phyloP scores from a whole-genome alignment of 2,113 vertebrate species.

The Sorex fumeus region DNA sequence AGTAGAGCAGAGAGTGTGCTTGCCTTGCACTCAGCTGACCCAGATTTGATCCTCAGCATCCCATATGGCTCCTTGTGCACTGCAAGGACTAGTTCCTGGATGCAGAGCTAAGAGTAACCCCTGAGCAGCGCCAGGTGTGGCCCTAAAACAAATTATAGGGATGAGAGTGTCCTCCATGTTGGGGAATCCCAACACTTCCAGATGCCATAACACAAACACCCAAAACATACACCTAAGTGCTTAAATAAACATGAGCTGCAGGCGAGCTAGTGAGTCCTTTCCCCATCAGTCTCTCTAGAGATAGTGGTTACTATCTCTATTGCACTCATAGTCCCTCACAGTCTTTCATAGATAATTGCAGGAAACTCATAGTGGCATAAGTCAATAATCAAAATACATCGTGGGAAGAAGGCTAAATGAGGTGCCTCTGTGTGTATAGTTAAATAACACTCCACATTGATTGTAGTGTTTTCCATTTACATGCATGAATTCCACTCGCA shows the following conservation, averaged over 20 bases:
- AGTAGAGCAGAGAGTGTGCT: too few relatives aligned
- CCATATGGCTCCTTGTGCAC: background rate
- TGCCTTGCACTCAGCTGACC: too few relatives aligned
- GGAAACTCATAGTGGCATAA: background rate
- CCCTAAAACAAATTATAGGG: too few relatives aligned
- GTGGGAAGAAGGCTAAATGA: slow-evolving; percentile 21
- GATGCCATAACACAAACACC: background rate
- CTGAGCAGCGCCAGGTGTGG: too few relatives aligned
- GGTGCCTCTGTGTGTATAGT: slow-evolving; percentile 10
- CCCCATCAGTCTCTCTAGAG: background rate
- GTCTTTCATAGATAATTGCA: too few relatives aligned
- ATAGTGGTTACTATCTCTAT: background rate
- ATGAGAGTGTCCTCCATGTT: background rate
- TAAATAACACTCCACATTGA: background rate
- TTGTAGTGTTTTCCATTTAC: slow-evolving; percentile 36
- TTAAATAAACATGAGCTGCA: background rate
- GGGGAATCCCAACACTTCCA: background rate
- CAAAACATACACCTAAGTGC: background rate
- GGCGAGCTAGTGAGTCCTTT: background rate
- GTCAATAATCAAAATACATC: background rate
- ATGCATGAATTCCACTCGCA: slow-evolving; percentile 18
- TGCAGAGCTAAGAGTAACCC: too few relatives aligned
- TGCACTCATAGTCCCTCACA: too few relatives aligned
- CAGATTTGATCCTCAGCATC: too few relatives aligned
- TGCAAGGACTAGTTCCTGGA: background rate